Percentiles rank a stretch among this genome's conserved stretches.
phyloP scores from a whole-genome alignment of 2,888 invertebrate genomes.

The Drosophila nr. fundita region DNA sequence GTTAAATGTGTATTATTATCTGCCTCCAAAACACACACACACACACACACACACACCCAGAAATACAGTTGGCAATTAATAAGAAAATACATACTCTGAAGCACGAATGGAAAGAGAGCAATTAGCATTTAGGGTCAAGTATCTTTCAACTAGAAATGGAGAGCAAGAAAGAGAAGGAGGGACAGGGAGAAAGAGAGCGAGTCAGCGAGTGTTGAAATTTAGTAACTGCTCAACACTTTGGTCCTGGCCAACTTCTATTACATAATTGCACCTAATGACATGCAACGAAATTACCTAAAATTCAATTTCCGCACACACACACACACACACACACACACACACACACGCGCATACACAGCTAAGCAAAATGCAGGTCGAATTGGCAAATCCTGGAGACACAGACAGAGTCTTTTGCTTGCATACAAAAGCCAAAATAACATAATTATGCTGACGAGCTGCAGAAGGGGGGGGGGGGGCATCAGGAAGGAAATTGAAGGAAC shows the following conservation, averaged over 20 bases:
- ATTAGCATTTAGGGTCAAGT: constrained; percentile 29
- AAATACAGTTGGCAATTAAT: constrained; percentile 19
- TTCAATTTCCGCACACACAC: constrained; percentile 64
- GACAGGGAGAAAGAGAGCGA: background rate
- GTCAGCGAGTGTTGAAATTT: constrained; percentile 22
- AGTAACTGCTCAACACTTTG: constrained; percentile 53
- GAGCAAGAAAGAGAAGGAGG: background rate
- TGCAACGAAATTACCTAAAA: constrained; percentile 75
- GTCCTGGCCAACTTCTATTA: constrained; percentile 46
- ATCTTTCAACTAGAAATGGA: background rate
- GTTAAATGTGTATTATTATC: constrained; percentile 9
- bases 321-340: constrained; percentile 4
- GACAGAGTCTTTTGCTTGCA: constrained; percentile 34
- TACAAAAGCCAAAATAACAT: constrained; percentile 63
- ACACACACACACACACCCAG: background rate
- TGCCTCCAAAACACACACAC: too few species aligned
- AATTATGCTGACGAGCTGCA: constrained; percentile 52
- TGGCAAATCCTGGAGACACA: constrained; percentile 11
- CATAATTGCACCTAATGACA: constrained; percentile 74
- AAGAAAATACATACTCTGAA: background rate
- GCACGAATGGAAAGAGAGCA: constrained; percentile 5
- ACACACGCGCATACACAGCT: constrained; percentile 2
- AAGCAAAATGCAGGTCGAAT: background rate
- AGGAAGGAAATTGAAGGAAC: background rate
- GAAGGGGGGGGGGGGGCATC: background rate